Conservation (phyloP, 1,140 invertebrate genomes). For the Tetranychus urticae region DNA sequence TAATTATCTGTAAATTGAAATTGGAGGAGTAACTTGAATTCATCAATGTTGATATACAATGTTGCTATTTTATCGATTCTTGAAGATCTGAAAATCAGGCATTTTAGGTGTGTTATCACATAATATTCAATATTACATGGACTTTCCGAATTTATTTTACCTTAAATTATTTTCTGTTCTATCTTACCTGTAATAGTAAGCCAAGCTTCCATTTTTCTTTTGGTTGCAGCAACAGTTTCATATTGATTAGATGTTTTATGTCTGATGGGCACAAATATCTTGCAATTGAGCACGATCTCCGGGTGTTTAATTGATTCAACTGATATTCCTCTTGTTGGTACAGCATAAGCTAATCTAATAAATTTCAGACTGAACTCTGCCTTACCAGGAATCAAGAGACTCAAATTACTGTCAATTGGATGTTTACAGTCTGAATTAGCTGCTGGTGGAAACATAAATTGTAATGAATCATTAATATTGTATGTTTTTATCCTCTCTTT, state of each 20-base stretch:
- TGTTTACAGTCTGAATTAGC: background rate
- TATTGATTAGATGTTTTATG: background rate
- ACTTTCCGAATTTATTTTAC: no score
- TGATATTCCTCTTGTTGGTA: background rate
- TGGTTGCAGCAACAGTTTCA: background rate
- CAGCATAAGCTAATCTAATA: background rate
- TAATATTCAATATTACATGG: no score
- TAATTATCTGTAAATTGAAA: no score
- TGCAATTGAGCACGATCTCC: background rate
- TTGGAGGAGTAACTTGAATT: no score
- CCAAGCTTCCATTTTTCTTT: conserved; percentile 1
- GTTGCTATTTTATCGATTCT: no score
- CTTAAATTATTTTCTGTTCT: no score
- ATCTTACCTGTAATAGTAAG: background rate
- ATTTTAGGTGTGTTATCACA: no score
- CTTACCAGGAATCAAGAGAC: background rate
- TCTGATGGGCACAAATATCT: background rate
- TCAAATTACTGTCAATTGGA: background rate
- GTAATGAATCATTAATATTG: background rate
- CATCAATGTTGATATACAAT: no score
- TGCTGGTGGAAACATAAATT: background rate
- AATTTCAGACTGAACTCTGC: background rate
- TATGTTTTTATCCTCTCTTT: background rate
- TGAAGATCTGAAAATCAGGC: no score
- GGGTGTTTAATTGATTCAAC: background rate